These are phyloP conservation scores for Geophilus truncorum DNA, from an alignment of 2,888 invertebrate genomes.

Conservation along the genomic window DNA sequence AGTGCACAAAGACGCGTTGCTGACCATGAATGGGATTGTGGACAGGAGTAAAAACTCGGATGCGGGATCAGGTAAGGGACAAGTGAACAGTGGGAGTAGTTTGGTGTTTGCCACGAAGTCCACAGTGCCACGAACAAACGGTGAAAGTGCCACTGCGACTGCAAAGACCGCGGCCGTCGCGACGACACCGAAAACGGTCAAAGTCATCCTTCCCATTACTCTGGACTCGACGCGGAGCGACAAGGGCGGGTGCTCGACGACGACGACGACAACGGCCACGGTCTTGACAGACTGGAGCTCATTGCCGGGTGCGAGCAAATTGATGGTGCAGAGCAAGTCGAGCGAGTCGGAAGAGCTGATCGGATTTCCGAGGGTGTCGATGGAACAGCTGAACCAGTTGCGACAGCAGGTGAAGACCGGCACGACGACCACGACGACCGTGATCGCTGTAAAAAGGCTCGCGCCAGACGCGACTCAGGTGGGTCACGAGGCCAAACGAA, in stretches of 20 bases:
- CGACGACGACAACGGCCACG: conserved; percentile 34
- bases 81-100: neutral
- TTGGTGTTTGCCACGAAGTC: neutral
- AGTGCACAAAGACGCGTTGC: conserved; percentile 54
- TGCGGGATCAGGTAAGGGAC: conserved; percentile 30
- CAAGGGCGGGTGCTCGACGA: no score
- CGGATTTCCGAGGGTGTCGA: conserved; percentile 39
- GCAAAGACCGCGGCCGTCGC: neutral
- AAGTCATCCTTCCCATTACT: neutral
- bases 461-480: neutral
- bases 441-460: neutral
- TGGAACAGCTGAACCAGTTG: conserved; percentile 39
- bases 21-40: conserved; percentile 56
- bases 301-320: conserved; percentile 25
- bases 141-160: conserved; percentile 13
- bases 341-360: conserved; percentile 38
- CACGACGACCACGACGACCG: neutral
- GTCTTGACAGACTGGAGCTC: conserved; percentile 25
- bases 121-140: neutral
- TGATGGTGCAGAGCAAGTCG: conserved; percentile 14
- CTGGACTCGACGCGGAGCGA: neutral
- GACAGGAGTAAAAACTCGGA: conserved; percentile 29
- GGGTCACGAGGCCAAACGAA: neutral
- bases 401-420: conserved; percentile 37
- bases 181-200: neutral